Percentiles rank a stretch among this genome's conserved stretches.
These are phyloP conservation scores for Festucalex cinctus DNA, from an alignment of 2,113 vertebrate genomes.

Conservation along the genomic window DNA sequence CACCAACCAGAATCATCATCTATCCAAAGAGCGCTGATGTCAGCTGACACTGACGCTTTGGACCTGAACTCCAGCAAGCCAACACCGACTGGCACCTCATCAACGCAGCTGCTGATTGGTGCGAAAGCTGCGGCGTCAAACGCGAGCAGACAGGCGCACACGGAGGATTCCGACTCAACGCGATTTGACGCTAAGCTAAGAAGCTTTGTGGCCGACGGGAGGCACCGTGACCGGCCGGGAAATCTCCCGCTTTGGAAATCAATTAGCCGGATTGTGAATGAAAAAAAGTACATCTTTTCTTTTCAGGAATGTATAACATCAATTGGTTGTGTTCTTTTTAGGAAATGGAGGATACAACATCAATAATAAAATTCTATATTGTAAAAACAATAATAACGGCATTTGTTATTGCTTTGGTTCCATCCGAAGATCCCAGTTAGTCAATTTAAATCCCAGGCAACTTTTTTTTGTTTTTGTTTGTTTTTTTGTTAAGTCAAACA, in stretches of 20 bases:
- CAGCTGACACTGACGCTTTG: neutral
- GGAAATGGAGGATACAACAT: neutral
- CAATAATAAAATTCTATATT: neutral
- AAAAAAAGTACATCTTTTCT: neutral
- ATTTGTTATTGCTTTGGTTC: neutral
- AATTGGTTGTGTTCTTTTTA: no score
- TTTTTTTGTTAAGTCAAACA: neutral
- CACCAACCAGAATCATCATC: neutral
- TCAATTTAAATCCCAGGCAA: neutral
- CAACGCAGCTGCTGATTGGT: conserved; percentile 39
- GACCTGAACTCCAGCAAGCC: conserved; percentile 8
- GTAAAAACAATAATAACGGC: neutral
- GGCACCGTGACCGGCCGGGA: neutral
- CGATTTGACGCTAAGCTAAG: conserved; percentile 68
- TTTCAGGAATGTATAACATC: no score
- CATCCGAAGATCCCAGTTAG: neutral
- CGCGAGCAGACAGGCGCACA: neutral
- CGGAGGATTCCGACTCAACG: conserved; percentile 67
- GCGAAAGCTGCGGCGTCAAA: conserved; percentile 23
- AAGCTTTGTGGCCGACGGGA: conserved; percentile 56
- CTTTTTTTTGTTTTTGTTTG: no score
- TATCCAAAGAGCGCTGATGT: neutral
- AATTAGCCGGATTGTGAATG: neutral
- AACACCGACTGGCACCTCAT: conserved; percentile 24
- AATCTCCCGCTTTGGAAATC: neutral